Conservation (phyloP, 2,888 invertebrate genomes). For the Vesta saturnalis region DNA sequence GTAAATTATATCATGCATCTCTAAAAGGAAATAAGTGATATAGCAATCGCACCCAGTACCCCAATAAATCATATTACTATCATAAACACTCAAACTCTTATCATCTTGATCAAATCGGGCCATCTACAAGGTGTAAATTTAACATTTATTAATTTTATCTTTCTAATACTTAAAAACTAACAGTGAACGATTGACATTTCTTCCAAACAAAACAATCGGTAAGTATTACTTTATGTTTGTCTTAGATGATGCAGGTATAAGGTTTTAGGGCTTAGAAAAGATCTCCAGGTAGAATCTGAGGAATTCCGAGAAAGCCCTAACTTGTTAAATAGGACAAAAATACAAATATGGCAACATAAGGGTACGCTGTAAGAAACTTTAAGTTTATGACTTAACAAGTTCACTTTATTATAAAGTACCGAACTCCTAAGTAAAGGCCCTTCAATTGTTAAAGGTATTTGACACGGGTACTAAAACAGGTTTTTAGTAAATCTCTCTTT, state of each 20-base stretch:
- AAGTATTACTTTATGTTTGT: neutral
- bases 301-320: slow-evolving; percentile 25
- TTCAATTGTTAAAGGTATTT: slow-evolving; percentile 15
- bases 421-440: slow-evolving; percentile 6
- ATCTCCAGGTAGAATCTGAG: slow-evolving; percentile 22
- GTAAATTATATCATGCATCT: too few species aligned
- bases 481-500: slow-evolving; percentile 2
- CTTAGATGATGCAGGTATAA: neutral
- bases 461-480: neutral
- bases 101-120: too few species aligned
- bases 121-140: too few species aligned
- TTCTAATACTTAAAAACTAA: too few species aligned
- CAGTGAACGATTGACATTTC: too few species aligned
- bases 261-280: neutral
- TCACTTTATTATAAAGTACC: slow-evolving; percentile 4
- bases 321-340: slow-evolving; percentile 22
- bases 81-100: too few species aligned
- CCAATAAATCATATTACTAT: too few species aligned
- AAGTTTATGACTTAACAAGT: slow-evolving; percentile 20
- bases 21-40: too few species aligned
- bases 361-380: slow-evolving; percentile 13
- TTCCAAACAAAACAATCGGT: neutral
- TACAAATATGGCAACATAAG: slow-evolving; percentile 27
- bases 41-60: too few species aligned
- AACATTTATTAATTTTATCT: too few species aligned